phyloP scores from a whole-genome alignment of 2,888 invertebrate genomes.

The Archips xylosteana region DNA sequence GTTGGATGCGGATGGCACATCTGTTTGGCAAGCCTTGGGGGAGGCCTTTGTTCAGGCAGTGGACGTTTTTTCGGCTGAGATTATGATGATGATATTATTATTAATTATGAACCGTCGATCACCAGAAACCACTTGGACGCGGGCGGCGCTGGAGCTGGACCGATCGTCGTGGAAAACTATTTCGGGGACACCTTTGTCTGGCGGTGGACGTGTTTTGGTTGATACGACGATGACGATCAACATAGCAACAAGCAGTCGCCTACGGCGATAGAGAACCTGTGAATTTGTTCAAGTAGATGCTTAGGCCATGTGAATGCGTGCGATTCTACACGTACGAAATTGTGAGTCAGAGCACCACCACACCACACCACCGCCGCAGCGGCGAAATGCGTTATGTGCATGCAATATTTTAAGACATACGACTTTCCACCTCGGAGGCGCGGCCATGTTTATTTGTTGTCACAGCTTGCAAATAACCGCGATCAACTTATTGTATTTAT shows the following conservation, averaged over 20 bases:
- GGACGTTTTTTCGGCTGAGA: too few species aligned
- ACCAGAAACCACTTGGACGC: too few species aligned
- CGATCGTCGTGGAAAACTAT: too few species aligned
- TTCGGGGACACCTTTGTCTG: too few species aligned
- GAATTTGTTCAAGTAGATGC: slow-evolving; percentile 4
- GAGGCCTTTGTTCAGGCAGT: too few species aligned
- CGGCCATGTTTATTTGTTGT: slow-evolving; percentile 41
- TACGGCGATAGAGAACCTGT: slow-evolving; percentile 2
- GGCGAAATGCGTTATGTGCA: slow-evolving; percentile 3
- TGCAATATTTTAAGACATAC: background rate
- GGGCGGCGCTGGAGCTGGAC: too few species aligned
- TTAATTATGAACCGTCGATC: too few species aligned
- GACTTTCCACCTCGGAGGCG: background rate
- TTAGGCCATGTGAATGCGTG: slow-evolving; percentile 26
- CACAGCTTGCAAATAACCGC: slow-evolving; percentile 38
- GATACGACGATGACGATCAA: background rate
- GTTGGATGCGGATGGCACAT: too few species aligned
- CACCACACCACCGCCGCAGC: background rate
- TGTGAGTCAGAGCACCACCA: slow-evolving; percentile 29
- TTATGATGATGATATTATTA: too few species aligned
- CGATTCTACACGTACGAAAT: slow-evolving; percentile 23
- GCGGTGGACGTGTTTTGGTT: too few species aligned
- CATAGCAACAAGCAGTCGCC: background rate
- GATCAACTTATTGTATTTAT: slow-evolving; percentile 38
- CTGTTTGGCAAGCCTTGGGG: too few species aligned